These are phyloP conservation scores for Puntigrus tetrazona DNA, from an alignment of 2,113 vertebrate genomes.

Conservation along the genomic window DNA sequence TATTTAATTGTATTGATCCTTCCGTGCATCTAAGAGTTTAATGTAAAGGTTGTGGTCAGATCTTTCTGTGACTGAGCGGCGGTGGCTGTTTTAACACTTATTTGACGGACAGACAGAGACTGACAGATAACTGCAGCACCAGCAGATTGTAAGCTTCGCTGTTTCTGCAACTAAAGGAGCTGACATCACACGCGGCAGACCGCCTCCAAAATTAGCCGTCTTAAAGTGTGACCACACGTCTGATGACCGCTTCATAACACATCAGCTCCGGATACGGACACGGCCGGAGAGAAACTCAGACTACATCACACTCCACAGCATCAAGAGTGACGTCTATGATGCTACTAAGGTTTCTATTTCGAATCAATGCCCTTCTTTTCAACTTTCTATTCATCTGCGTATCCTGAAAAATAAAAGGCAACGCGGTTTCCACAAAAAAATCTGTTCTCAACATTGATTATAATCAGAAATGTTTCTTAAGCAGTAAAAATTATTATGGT, in stretches of 20 bases:
- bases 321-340: no score
- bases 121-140: neutral
- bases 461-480: no score
- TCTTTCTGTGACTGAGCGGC: neutral
- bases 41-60: no score
- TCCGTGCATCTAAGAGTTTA: no score
- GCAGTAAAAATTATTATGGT: no score
- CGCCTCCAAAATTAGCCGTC: slow-evolving; percentile 1
- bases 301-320: neutral
- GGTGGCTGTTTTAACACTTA: neutral
- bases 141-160: neutral
- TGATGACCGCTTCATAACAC: neutral
- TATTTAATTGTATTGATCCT: no score
- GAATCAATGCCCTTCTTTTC: no score
- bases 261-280: neutral
- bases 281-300: neutral
- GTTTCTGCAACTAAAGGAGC: neutral
- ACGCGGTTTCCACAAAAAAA: no score
- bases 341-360: no score
- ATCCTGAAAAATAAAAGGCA: no score
- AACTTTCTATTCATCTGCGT: no score
- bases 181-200: neutral
- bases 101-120: neutral
- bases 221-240: slow-evolving; percentile 20
- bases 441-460: no score